Conservation (phyloP, 2,113 vertebrate genomes). For the Perca schrenkii region DNA sequence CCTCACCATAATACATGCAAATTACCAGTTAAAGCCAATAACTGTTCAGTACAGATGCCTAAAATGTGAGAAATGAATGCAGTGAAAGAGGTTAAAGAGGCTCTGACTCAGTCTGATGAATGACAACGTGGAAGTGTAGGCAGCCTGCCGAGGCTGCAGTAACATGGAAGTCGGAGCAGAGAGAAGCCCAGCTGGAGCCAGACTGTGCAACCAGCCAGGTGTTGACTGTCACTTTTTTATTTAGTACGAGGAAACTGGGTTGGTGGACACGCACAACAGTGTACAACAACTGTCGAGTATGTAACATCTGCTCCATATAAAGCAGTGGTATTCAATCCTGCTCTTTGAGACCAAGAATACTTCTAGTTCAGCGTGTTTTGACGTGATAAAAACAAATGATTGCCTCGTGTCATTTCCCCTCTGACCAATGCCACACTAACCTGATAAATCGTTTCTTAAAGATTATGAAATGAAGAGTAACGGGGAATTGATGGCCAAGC, state of each 20-base stretch:
- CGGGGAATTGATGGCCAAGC: neutral
- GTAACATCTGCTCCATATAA: conserved; percentile 4
- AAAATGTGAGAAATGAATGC: conserved; percentile 13
- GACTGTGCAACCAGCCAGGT: neutral
- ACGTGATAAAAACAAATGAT: neutral
- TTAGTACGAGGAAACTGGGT: neutral
- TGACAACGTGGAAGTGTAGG: conserved; percentile 25
- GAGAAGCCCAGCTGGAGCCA: conserved; percentile 1
- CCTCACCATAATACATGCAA: neutral
- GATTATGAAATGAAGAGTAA: neutral
- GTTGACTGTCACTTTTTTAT: neutral
- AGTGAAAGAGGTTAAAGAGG: neutral
- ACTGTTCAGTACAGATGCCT: neutral
- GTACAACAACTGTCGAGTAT: neutral
- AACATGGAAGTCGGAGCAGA: neutral
- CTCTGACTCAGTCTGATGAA: conserved; percentile 23
- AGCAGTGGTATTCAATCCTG: neutral
- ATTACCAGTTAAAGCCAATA: neutral
- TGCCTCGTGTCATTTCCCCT: neutral
- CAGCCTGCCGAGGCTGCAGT: conserved; percentile 13
- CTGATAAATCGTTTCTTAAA: neutral
- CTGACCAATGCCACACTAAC: no score
- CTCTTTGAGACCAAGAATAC: neutral
- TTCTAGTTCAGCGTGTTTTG: neutral
- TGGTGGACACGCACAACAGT: neutral